Conservation (phyloP, 2,113 vertebrate species). For the Pterophyllum scalare region DNA sequence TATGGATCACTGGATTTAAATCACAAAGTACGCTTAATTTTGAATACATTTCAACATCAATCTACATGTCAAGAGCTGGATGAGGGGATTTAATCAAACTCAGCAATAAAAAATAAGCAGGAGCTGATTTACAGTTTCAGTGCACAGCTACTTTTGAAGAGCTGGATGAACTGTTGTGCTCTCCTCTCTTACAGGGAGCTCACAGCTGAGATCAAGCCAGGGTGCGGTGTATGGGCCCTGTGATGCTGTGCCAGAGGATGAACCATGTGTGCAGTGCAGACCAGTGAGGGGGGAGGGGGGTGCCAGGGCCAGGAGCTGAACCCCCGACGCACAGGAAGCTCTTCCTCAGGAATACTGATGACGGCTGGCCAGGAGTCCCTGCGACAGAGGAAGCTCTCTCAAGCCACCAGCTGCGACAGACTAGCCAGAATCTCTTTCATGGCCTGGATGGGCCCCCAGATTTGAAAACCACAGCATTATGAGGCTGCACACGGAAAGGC, state of each 20-base stretch:
- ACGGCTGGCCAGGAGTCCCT: slow-evolving; percentile 65
- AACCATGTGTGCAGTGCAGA: slow-evolving; percentile 66
- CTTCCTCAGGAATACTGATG: slow-evolving; percentile 83
- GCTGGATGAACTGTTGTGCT: slow-evolving; percentile 37
- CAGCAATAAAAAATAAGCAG: slow-evolving; percentile 14
- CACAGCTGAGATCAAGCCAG: slow-evolving; percentile 52
- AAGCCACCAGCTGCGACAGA: slow-evolving; percentile 83
- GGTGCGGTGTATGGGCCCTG: slow-evolving; percentile 53
- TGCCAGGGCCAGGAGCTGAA: slow-evolving; percentile 56
- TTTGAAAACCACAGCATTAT: slow-evolving; percentile 72
- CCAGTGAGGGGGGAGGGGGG: slow-evolving; percentile 35
- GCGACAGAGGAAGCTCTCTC: slow-evolving; percentile 80
- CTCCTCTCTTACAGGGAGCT: slow-evolving; percentile 34
- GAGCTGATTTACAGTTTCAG: slow-evolving; percentile 26
- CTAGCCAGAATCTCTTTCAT: slow-evolving; percentile 80
- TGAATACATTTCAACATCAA: slow-evolving; percentile 42
- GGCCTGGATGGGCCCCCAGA: slow-evolving; percentile 58
- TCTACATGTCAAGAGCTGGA: slow-evolving; percentile 43
- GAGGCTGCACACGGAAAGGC: slow-evolving; percentile 67
- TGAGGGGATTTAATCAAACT: slow-evolving; percentile 44
- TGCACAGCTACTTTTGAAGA: slow-evolving; percentile 22
- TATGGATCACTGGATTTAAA: slow-evolving; percentile 45
- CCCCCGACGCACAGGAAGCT: slow-evolving; percentile 79
- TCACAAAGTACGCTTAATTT: slow-evolving; percentile 53
- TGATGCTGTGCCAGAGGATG: slow-evolving; percentile 79